Evolutionary conservation across 2,113 vertebrate species (phyloP).

Genomic region (Oncorhynchus gorbuscha): DNA sequence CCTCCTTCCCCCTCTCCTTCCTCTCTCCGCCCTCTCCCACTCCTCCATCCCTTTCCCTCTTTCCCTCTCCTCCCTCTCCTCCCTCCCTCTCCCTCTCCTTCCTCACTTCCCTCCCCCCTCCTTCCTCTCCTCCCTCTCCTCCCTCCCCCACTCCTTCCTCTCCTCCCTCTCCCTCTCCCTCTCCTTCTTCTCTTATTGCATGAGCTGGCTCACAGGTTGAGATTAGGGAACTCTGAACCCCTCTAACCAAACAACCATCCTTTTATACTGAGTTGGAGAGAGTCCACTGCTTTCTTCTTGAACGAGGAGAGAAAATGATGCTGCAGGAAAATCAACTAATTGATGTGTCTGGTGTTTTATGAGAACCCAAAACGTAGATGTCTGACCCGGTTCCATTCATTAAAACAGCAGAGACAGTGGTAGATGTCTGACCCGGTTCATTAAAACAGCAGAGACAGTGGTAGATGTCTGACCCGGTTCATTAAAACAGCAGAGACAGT

Average conservation of each 20-base stretch:
- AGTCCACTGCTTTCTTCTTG: not conserved
- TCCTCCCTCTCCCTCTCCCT: no score
- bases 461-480: no score
- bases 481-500: no score
- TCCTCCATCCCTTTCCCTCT: no score
- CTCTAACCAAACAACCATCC: not conserved
- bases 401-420: no score
- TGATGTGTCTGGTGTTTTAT: not conserved
- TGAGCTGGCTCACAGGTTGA: constrained; percentile 31
- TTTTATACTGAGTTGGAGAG: not conserved
- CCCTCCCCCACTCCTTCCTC: not conserved
- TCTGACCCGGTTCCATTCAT: no score
- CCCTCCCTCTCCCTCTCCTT: not conserved
- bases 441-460: no score
- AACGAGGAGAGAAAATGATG: not conserved
- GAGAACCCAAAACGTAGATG: not conserved
- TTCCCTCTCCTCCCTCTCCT: no score
- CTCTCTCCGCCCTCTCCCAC: not conserved
- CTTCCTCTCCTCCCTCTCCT: not conserved
- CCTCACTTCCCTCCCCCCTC: constrained; percentile 17
- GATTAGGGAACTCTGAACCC: constrained; percentile 27
- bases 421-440: no score
- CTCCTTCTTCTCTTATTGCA: constrained; percentile 6
- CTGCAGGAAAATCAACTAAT: not conserved
- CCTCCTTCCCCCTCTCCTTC: constrained; percentile 16